phyloP scores from a whole-genome alignment of 2,888 invertebrate genomes.

The Acheta domesticus region DNA sequence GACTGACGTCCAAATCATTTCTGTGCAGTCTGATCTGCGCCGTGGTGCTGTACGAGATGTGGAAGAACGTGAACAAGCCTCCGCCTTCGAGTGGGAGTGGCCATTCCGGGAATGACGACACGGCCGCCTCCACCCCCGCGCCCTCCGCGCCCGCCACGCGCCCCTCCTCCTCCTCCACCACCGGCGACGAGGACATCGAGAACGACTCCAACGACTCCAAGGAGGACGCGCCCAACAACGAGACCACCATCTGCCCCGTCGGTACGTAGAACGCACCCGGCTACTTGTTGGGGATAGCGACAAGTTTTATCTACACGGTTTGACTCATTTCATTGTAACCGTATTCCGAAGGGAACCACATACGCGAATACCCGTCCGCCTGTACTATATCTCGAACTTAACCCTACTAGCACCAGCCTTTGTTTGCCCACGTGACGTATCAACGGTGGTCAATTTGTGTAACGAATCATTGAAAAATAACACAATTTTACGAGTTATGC shows the following conservation, averaged over 20 bases:
- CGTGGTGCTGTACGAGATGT: constrained; percentile 35
- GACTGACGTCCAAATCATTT: background rate
- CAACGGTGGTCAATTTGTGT: too few relatives aligned
- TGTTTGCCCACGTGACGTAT: too few relatives aligned
- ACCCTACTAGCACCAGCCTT: too few relatives aligned
- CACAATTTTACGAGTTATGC: too few relatives aligned
- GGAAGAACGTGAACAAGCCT: constrained; percentile 31
- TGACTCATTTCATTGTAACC: too few relatives aligned
- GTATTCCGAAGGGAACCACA: too few relatives aligned
- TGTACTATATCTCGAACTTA: too few relatives aligned
- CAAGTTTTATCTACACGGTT: too few relatives aligned
- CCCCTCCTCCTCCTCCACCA: background rate
- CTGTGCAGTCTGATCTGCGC: constrained; percentile 49
- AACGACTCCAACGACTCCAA: constrained; percentile 19
- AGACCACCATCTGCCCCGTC: constrained; percentile 34
- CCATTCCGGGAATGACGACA: background rate
- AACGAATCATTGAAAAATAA: too few relatives aligned
- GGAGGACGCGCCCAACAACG: constrained; percentile 23
- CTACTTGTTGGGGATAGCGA: too few relatives aligned
- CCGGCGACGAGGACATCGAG: background rate
- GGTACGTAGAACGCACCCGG: constrained; percentile 3
- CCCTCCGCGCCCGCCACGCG: constrained; percentile 18
- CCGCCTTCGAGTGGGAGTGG: background rate
- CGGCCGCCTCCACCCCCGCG: background rate
- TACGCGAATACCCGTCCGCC: too few relatives aligned